Percentiles rank a stretch among this genome's conserved stretches.
These are phyloP conservation scores for Lathamus discolor DNA, from an alignment of 2,113 vertebrate species.

Conservation along the genomic window DNA sequence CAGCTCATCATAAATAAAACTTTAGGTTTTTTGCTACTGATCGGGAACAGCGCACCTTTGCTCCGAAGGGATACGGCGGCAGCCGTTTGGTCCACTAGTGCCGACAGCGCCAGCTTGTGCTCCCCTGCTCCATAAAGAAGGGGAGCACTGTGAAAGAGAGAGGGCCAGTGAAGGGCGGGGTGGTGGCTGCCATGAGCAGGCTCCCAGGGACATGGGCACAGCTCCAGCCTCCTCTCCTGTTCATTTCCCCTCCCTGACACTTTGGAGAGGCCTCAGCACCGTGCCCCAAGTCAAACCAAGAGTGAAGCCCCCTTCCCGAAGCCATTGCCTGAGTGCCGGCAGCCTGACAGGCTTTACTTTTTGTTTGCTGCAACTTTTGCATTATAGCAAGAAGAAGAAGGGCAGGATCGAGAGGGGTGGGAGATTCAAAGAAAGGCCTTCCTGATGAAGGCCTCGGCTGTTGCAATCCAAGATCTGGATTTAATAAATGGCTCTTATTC, in stretches of 20 bases:
- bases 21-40: not conserved
- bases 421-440: conserved; percentile 72
- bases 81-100: not conserved
- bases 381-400: conserved; percentile 45
- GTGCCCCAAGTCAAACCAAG: not conserved
- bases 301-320: conserved; percentile 3
- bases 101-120: not conserved
- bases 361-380: conserved; percentile 44
- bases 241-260: not conserved
- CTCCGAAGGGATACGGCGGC: not conserved
- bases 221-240: not conserved
- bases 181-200: fast-evolving
- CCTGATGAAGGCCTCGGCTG: conserved; percentile 62
- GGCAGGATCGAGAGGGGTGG: conserved; percentile 5
- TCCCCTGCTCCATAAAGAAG: not conserved
- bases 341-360: conserved; percentile 20
- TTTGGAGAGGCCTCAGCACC: not conserved
- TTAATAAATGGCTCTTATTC: conserved; percentile 92
- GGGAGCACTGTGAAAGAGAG: not conserved
- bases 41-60: not conserved
- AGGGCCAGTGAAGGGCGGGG: not conserved
- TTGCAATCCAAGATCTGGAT: conserved; percentile 81
- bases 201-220: not conserved
- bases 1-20: conserved; percentile 58
- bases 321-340: not conserved